These are phyloP conservation scores for Selenia dentaria DNA, from an alignment of 2,888 invertebrate species.

Conservation along the genomic window DNA sequence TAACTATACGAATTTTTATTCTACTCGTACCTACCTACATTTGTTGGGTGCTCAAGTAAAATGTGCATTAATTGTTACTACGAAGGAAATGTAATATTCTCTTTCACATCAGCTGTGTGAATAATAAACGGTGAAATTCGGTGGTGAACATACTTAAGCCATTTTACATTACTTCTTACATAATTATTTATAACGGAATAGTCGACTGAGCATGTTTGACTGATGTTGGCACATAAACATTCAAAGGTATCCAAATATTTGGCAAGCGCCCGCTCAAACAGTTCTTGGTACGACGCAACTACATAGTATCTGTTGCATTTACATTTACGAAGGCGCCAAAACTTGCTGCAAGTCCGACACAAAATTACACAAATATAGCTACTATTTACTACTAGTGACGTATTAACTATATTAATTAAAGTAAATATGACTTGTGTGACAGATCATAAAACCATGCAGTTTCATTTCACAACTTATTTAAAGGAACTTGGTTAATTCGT, in stretches of 20 bases:
- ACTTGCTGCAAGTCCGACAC: background rate
- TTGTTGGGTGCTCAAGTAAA: too few species aligned
- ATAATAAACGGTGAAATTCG: too few species aligned
- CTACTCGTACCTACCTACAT: too few species aligned
- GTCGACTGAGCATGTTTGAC: background rate
- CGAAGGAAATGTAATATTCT: too few species aligned
- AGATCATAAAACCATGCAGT: conserved; percentile 5
- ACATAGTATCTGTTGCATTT: background rate
- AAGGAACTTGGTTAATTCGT: conserved; percentile 55
- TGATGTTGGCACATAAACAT: background rate
- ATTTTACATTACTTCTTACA: too few species aligned
- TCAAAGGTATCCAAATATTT: background rate
- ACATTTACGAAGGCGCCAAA: background rate
- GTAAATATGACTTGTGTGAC: conserved; percentile 7
- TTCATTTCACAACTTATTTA: conserved; percentile 40
- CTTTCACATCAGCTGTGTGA: too few species aligned
- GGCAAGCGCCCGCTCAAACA: background rate
- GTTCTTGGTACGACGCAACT: background rate
- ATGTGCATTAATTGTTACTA: too few species aligned
- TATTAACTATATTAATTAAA: background rate
- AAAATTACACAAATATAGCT: background rate
- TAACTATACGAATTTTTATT: too few species aligned
- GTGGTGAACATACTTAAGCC: too few species aligned
- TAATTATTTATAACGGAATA: too few species aligned
- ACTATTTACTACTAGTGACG: background rate